These are phyloP conservation scores for Lordiphosa fenestrarum DNA, from an alignment of 2,888 invertebrate genomes.

Conservation along the genomic window DNA sequence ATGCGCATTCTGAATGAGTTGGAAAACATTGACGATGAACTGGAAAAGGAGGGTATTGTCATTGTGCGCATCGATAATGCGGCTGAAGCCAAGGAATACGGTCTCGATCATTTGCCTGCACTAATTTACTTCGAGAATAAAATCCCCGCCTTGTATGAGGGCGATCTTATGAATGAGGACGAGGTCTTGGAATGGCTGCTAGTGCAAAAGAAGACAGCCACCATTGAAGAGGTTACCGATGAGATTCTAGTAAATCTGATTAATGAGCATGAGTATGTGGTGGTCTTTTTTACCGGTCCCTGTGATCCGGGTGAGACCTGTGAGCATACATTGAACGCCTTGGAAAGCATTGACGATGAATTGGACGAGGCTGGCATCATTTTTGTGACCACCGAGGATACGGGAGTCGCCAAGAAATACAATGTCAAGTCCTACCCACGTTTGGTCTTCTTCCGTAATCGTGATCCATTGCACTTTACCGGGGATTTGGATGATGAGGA, in stretches of 20 bases:
- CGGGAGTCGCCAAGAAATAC: conserved; percentile 89
- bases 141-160: conserved; percentile 94
- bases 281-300: conserved; percentile 95
- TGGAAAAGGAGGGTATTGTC: conserved; percentile 93
- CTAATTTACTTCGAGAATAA: conserved; percentile 94
- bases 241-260: conserved; percentile 92
- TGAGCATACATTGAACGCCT: conserved; percentile 90
- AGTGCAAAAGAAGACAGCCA: conserved; percentile 92
- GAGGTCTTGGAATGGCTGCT: conserved; percentile 92
- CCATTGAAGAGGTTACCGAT: conserved; percentile 96
- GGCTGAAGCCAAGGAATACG: conserved; percentile 93
- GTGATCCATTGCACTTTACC: conserved; percentile 91
- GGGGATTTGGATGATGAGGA: conserved; percentile 95
- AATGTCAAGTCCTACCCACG: conserved; percentile 92
- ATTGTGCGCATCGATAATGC: conserved; percentile 95
- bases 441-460: conserved; percentile 94
- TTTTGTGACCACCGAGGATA: conserved; percentile 95
- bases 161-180: conserved; percentile 94
- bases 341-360: conserved; percentile 96
- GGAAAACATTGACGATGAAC: conserved; percentile 95
- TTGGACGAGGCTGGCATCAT: conserved; percentile 95
- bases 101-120: conserved; percentile 90
- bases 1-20: conserved; percentile 92
- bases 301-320: conserved; percentile 94
- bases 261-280: conserved; percentile 94